Percentiles rank a stretch among this genome's conserved stretches.
phyloP scores from a whole-genome alignment of 2,797 vertebrate genomes.

The Sebastes iracundus region DNA sequence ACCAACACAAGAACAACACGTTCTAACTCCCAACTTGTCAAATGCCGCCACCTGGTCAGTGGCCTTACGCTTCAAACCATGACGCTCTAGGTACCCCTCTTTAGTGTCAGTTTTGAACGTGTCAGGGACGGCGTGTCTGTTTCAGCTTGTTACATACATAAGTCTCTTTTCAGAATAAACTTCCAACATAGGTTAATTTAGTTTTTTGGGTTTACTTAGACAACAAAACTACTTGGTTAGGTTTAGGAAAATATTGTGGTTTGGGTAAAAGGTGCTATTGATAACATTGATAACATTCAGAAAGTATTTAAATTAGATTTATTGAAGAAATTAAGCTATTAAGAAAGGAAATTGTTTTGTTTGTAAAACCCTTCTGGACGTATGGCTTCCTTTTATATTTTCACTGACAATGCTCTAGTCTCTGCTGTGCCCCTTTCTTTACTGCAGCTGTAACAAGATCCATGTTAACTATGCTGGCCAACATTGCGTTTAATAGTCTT shows the following conservation, averaged over 20 bases:
- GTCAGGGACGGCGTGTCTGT: too few species aligned
- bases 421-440: neutral
- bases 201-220: too few species aligned
- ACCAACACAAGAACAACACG: neutral
- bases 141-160: too few species aligned
- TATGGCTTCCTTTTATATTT: neutral
- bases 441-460: neutral
- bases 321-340: neutral
- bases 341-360: neutral
- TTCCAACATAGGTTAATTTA: too few species aligned
- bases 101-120: too few species aligned
- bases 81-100: too few species aligned
- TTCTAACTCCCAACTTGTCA: neutral
- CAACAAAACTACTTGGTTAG: too few species aligned
- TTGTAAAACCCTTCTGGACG: neutral
- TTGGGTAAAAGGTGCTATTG: too few species aligned
- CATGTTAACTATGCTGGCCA: neutral
- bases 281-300: too few species aligned
- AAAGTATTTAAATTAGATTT: neutral
- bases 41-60: fast-evolving
- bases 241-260: too few species aligned
- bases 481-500: neutral
- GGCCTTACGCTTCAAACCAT: fast-evolving
- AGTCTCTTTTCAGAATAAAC: too few species aligned
- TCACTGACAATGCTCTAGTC: neutral